Percentiles rank a stretch among this genome's conserved stretches.
phyloP scores from a whole-genome alignment of 2,888 invertebrate genomes.

The Noctua comes region DNA sequence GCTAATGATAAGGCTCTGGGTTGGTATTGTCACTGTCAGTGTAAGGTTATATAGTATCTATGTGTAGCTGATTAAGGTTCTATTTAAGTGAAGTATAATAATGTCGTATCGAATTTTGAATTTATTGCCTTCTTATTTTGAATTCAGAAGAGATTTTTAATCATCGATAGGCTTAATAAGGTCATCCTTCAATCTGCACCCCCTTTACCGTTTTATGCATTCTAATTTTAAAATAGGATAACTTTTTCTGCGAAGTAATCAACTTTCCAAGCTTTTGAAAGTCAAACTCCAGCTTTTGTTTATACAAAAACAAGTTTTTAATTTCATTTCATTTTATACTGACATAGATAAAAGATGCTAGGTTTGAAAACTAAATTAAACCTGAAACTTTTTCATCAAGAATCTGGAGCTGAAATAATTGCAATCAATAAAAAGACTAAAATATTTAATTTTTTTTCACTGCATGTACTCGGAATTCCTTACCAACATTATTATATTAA shows the following conservation, averaged over 20 bases:
- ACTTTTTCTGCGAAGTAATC: not conserved
- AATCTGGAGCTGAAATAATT: not conserved
- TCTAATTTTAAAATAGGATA: constrained; percentile 25
- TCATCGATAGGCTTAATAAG: not conserved
- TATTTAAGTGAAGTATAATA: not conserved
- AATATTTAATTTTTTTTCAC: not conserved
- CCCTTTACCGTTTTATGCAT: not conserved
- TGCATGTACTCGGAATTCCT: not conserved
- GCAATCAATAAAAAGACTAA: not conserved
- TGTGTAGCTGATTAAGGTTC: not conserved
- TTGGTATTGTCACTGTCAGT: constrained; percentile 9
- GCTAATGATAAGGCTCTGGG: constrained; percentile 48
- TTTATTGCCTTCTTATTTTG: not conserved
- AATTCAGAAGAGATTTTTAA: not conserved
- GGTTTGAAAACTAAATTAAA: not conserved
- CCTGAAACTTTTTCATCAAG: not conserved
- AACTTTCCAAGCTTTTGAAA: not conserved
- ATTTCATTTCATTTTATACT: not conserved
- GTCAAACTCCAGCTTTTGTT: not conserved
- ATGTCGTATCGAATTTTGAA: not conserved
- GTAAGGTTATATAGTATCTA: not conserved
- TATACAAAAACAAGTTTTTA: not conserved
- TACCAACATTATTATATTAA: not conserved
- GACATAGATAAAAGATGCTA: not conserved
- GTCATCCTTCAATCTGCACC: not conserved